Evolutionary conservation across 1,140 invertebrate species (phyloP).

Genomic region (Mya arenaria): DNA sequence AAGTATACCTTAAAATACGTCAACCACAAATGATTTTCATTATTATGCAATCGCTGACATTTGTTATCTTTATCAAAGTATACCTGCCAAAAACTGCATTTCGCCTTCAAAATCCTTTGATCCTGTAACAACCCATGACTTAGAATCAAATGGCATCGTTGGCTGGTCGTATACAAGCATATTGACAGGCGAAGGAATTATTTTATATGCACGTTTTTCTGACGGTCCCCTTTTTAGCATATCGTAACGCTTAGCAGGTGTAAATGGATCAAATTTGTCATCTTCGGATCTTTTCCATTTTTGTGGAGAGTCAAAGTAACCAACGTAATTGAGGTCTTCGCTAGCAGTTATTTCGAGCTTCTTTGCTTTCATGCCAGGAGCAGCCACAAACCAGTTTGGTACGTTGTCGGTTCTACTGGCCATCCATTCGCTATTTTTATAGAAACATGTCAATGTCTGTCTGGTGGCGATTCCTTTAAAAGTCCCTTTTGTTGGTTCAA

Average conservation of each 20-base stretch:
- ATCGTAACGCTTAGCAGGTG: slow-evolving; percentile 16
- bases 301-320: slow-evolving; percentile 55
- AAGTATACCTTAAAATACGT: no score
- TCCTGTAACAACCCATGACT: slow-evolving; percentile 5
- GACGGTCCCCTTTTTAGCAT: not conserved
- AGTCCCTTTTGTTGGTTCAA: slow-evolving; percentile 46
- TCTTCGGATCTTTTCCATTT: slow-evolving; percentile 62
- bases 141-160: not conserved
- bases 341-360: slow-evolving; percentile 53
- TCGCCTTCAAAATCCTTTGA: slow-evolving; percentile 37
- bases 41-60: no score
- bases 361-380: slow-evolving; percentile 53
- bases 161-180: not conserved
- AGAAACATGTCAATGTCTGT: slow-evolving; percentile 5
- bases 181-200: slow-evolving; percentile 12
- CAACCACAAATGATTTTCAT: no score
- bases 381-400: slow-evolving; percentile 68
- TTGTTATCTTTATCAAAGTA: no score
- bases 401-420: slow-evolving; percentile 65
- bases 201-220: not conserved
- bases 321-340: slow-evolving; percentile 61
- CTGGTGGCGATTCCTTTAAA: slow-evolving; percentile 58
- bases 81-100: no score
- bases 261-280: slow-evolving; percentile 42
- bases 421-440: slow-evolving; percentile 56